phyloP scores from a whole-genome alignment of 2,888 invertebrate genomes.

The Drosophila planitibia region DNA sequence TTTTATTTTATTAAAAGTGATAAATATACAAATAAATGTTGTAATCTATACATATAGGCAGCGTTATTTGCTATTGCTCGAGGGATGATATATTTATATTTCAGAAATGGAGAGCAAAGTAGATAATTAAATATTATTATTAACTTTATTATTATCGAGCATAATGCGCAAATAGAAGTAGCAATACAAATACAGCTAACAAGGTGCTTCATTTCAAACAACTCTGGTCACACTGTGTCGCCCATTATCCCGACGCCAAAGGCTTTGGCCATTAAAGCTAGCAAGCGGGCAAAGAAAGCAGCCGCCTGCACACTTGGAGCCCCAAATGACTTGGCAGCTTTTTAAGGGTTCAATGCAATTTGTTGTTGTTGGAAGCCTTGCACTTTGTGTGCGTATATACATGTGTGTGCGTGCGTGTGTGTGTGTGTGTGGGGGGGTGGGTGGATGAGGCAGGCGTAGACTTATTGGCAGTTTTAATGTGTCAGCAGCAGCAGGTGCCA shows the following conservation, averaged over 20 bases:
- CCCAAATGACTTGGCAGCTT: constrained; percentile 61
- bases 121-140: neutral
- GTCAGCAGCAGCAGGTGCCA: constrained; percentile 78
- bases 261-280: constrained; percentile 54
- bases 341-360: constrained; percentile 56
- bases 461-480: constrained; percentile 78
- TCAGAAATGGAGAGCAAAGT: neutral
- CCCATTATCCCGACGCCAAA: constrained; percentile 34
- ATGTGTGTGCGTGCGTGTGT: neutral
- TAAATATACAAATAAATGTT: neutral
- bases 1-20: neutral
- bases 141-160: neutral
- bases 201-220: neutral
- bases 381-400: constrained; percentile 26
- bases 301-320: constrained; percentile 14
- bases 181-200: neutral
- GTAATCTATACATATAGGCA: neutral
- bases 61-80: neutral
- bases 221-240: constrained; percentile 33
- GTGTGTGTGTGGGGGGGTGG: neutral
- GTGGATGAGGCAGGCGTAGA: constrained; percentile 26
- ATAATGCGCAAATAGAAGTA: too few relatives aligned
- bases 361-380: constrained; percentile 49
- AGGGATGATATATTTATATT: neutral
- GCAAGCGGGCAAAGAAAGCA: constrained; percentile 15